Percentiles rank a stretch among this genome's conserved stretches.
Conservation (phyloP, 2,888 invertebrate species). For the Artemia sinica region DNA sequence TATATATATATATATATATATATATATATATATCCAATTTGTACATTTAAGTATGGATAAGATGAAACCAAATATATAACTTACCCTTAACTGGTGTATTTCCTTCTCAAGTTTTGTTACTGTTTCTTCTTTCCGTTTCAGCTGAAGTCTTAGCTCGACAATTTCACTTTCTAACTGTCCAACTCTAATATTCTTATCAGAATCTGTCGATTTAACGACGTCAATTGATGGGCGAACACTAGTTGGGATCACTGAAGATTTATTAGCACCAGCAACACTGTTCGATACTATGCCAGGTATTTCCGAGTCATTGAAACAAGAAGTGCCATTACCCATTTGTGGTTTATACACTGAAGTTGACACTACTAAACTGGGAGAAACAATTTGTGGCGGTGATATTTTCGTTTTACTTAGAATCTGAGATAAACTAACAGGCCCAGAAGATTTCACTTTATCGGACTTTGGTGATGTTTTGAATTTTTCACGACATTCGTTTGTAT, state of each 20-base stretch:
- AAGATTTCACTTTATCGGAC: conserved; percentile 17
- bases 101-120: conserved; percentile 45
- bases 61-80: too few relatives aligned
- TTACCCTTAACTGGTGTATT: conserved; percentile 50
- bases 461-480: neutral
- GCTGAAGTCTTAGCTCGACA: conserved; percentile 37
- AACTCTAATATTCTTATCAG: conserved; percentile 29
- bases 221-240: conserved; percentile 3
- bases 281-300: neutral
- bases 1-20: too few relatives aligned
- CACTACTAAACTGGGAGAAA: neutral
- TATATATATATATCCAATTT: too few relatives aligned
- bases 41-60: too few relatives aligned
- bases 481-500: neutral
- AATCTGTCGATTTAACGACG: neutral
- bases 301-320: neutral
- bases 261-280: neutral
- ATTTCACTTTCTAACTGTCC: conserved; percentile 40
- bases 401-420: conserved; percentile 17
- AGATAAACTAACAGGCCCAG: conserved; percentile 21
- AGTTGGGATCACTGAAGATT: neutral
- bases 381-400: conserved; percentile 14
- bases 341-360: conserved; percentile 9
- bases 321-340: conserved; percentile 5
- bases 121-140: conserved; percentile 40